A percentile compares a stretch with the other conserved stretches of the same genome.
These are phyloP conservation scores for Grammomys dolichurus DNA, from an alignment of 2,113 vertebrate genomes.

Conservation along the genomic window DNA sequence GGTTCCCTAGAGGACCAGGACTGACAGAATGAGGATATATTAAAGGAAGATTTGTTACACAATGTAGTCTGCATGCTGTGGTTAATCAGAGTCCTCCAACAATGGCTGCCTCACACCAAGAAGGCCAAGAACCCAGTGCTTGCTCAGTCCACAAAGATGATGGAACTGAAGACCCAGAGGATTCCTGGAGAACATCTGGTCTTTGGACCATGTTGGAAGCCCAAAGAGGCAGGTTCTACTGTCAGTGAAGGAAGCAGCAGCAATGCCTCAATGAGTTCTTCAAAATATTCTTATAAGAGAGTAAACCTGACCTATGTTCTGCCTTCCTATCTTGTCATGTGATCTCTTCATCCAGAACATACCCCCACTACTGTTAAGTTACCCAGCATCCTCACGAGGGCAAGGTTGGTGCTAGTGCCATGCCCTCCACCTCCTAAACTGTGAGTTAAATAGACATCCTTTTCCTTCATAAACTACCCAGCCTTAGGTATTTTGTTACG, in stretches of 20 bases:
- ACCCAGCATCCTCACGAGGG: background rate
- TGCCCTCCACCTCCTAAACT: background rate
- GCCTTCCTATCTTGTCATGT: background rate
- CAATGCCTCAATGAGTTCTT: background rate
- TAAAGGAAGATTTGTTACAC: background rate
- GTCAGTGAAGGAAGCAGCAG: background rate
- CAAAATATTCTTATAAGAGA: background rate
- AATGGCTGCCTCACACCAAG: background rate
- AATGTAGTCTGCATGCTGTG: background rate
- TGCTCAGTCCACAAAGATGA: background rate
- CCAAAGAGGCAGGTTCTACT: background rate
- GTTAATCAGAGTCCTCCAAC: background rate
- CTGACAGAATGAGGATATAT: background rate
- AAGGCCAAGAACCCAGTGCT: background rate
- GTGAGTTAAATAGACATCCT: background rate
- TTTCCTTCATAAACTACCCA: background rate
- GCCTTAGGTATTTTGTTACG: background rate
- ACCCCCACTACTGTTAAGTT: background rate
- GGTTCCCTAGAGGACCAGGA: background rate
- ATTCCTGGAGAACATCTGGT: background rate
- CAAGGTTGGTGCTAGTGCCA: background rate
- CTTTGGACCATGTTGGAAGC: background rate
- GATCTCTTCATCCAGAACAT: background rate
- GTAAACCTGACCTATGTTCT: background rate
- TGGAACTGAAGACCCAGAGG: background rate